Evolutionary conservation across 2,888 invertebrate species (phyloP).

Genomic region (Anoncus sp.): DNA sequence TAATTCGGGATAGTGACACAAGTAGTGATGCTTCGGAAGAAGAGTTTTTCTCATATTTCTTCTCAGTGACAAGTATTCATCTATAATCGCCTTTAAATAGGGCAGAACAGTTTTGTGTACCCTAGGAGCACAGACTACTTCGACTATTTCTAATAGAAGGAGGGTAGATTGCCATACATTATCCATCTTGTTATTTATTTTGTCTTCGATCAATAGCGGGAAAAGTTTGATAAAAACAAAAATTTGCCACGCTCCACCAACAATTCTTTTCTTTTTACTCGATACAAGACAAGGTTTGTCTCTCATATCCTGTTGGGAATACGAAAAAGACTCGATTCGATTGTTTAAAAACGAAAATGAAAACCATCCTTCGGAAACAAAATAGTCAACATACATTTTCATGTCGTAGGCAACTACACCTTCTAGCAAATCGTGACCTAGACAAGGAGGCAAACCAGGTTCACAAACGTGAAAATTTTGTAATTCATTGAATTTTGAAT

Average conservation of each 20-base stretch:
- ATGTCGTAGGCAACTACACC: slow-evolving; percentile 68
- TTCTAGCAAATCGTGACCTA: slow-evolving; percentile 72
- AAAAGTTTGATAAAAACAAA: slow-evolving; percentile 52
- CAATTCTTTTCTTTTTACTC: slow-evolving; percentile 12
- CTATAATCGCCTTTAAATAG: slow-evolving; percentile 44
- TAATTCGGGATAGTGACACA: slow-evolving; percentile 8
- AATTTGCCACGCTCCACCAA: slow-evolving; percentile 56
- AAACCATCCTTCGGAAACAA: slow-evolving; percentile 53
- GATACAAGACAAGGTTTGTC: slow-evolving; percentile 46
- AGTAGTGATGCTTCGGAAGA: slow-evolving; percentile 17
- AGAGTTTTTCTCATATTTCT: neutral
- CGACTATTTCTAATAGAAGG: slow-evolving; percentile 56
- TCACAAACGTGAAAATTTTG: slow-evolving; percentile 68
- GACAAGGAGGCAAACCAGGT: slow-evolving; percentile 71
- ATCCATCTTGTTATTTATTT: slow-evolving; percentile 47
- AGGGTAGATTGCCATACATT: slow-evolving; percentile 46
- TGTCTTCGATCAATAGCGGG: slow-evolving; percentile 48
- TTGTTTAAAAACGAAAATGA: slow-evolving; percentile 30
- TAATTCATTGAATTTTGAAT: slow-evolving; percentile 69
- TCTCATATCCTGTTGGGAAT: slow-evolving; percentile 31
- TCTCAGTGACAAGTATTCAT: slow-evolving; percentile 54
- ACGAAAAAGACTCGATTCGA: slow-evolving; percentile 38
- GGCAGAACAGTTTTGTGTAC: slow-evolving; percentile 44
- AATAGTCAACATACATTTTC: slow-evolving; percentile 60
- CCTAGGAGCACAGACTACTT: slow-evolving; percentile 52